Evolutionary conservation across 2,797 vertebrate species (phyloP), one percentile per base, ranked within the genome.

Genomic region (Bryconaethiops microstoma): DNA sequence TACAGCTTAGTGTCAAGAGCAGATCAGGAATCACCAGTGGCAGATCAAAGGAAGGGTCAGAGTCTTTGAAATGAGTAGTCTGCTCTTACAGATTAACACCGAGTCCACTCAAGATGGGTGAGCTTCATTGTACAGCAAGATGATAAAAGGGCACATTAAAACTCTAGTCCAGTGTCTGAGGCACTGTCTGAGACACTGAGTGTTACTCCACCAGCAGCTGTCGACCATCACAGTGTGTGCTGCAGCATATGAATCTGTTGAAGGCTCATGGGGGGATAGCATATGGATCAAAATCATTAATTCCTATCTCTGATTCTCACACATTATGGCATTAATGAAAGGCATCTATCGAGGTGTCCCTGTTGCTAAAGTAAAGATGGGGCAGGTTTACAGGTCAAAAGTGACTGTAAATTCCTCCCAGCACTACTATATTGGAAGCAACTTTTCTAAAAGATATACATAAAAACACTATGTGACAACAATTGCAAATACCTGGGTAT

Each of bases 21-120:
- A 35, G 69, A 72, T 50, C 50, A 72, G 69, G 25, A 48, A 85
- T 80, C 84, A 77, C 62, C 84, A 78, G 50, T 69, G 77, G 62
- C 55, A 76, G 83, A 85, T 87, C 86, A 87, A 87, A 85, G 82
- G 52, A 81, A 65, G 70, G 86, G 82, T 85, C 83, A 87, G 75
- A 79, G 77, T 60, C 52, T 77, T 74, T 50, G 73, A 83, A 83
- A 79, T 63, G 45, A 40, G 59, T 59, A 62, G 45, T 72, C 50
- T 19, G 69, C 78, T 84, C 79, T 57, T 69, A 39, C 64, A 39
- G 55, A 78, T 84, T 73, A 52, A 73, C 76, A 76, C 52, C 4
- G 25, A 40, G 74, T 71, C 75, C 70, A 64, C 76, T 78, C 65
- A 9, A 48, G 63, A 65, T 60, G 80, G 76, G 64, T 72, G 74